A percentile compares a stretch with the other conserved stretches of the same genome.
These are phyloP conservation scores for Cryptocephalus moraei DNA, from an alignment of 2,888 invertebrate species.

Conservation along the genomic window DNA sequence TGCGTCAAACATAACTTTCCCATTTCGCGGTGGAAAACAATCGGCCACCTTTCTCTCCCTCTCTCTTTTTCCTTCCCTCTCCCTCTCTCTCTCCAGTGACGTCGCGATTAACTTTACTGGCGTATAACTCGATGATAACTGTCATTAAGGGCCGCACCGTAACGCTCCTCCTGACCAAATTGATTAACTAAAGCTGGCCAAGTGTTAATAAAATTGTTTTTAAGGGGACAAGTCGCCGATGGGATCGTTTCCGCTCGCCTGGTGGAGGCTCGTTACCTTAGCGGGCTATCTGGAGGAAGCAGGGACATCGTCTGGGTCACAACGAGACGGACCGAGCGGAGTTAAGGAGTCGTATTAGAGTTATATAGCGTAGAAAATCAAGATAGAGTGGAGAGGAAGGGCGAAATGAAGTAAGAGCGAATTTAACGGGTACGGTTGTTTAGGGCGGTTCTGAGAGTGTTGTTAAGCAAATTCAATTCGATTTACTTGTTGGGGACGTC, in stretches of 20 bases:
- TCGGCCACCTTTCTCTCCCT: too few species aligned
- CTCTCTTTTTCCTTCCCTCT: conserved; percentile 4
- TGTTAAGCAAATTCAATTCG: too few species aligned
- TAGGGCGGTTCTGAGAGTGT: too few species aligned
- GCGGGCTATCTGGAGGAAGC: background rate
- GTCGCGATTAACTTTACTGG: conserved; percentile 29
- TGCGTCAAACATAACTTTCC: conserved; percentile 37
- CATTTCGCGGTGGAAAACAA: conserved; percentile 28
- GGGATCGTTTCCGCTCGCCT: conserved; percentile 22
- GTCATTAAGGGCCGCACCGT: conserved; percentile 28
- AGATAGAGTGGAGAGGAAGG: too few species aligned
- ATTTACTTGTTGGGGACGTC: too few species aligned
- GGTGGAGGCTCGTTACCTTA: conserved; percentile 10
- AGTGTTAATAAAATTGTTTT: conserved; percentile 27
- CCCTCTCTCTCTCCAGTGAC: conserved; percentile 7
- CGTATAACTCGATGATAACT: conserved; percentile 31
- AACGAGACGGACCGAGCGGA: background rate
- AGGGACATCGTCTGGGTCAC: background rate
- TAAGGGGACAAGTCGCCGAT: conserved; percentile 7
- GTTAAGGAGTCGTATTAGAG: too few species aligned
- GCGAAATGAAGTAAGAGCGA: too few species aligned
- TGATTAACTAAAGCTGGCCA: conserved; percentile 31
- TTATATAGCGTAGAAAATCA: too few species aligned
- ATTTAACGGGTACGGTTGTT: too few species aligned
- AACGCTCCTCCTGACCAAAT: conserved; percentile 25